These are phyloP conservation scores for Tipula helvola DNA, from an alignment of 2,888 invertebrate genomes.

Conservation along the genomic window DNA sequence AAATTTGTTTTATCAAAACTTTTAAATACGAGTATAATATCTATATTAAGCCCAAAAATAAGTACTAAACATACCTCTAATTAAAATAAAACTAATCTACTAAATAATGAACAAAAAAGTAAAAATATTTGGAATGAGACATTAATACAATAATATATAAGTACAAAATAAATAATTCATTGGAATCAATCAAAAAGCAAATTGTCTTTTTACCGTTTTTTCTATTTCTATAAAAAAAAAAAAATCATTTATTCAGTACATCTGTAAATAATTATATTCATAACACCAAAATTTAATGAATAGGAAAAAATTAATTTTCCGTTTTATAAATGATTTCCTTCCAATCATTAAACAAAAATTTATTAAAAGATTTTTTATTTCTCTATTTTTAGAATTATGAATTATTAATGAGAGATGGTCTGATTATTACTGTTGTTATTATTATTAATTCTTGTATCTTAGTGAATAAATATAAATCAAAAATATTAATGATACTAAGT, in stretches of 20 bases:
- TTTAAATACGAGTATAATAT: not conserved
- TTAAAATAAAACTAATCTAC: not conserved
- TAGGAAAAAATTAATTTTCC: not conserved
- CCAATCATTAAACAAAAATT: not conserved
- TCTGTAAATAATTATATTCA: not conserved
- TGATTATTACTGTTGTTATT: not conserved
- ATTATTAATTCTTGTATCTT: not conserved
- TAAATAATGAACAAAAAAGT: not conserved
- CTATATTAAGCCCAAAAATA: not conserved
- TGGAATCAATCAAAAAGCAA: not conserved
- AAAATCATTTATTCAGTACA: not conserved
- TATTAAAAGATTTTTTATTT: not conserved
- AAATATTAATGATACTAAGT: too few species aligned
- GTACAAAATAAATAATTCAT: not conserved
- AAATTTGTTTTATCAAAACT: too few species aligned
- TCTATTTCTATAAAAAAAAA: not conserved
- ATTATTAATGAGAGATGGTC: not conserved
- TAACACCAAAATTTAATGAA: not conserved
- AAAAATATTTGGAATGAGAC: not conserved
- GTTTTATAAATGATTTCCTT: not conserved
- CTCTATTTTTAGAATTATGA: not conserved
- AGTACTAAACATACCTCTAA: not conserved
- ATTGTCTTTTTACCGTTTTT: not conserved
- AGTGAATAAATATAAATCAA: not conserved
- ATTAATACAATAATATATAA: not conserved